A percentile compares a stretch with the other conserved stretches of the same genome.
These are phyloP conservation scores for Coptodon rendalli DNA, from an alignment of 2,113 vertebrate species.

Conservation along the genomic window DNA sequence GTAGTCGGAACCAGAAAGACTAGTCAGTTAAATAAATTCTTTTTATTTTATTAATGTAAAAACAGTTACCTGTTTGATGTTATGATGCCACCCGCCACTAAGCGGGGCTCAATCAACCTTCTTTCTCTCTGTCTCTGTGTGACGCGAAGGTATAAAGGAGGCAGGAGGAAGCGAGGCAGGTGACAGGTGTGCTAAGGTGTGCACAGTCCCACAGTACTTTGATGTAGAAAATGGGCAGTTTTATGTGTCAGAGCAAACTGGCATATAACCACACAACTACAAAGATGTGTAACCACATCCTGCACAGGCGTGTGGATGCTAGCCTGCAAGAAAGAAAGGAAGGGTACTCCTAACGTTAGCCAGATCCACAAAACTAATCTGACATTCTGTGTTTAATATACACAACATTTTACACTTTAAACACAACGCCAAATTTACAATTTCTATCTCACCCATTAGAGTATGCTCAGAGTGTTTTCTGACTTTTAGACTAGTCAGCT, in stretches of 20 bases:
- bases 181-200: neutral
- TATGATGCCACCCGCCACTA: neutral
- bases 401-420: neutral
- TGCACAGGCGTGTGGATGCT: neutral
- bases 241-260: neutral
- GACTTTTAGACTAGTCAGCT: neutral
- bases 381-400: neutral
- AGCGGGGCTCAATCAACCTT: neutral
- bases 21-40: fast-evolving
- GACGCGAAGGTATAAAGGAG: neutral
- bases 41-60: fast-evolving
- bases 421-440: neutral
- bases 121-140: neutral
- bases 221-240: neutral
- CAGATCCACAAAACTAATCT: neutral
- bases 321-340: neutral
- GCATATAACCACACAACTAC: fast-evolving
- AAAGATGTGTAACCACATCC: neutral
- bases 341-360: neutral
- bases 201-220: neutral
- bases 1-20: neutral
- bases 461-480: neutral
- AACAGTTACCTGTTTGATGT: neutral
- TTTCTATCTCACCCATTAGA: neutral
- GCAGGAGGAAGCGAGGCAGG: neutral